phyloP scores from a whole-genome alignment of 2,797 vertebrate genomes.

The Jordanella pulchra region DNA sequence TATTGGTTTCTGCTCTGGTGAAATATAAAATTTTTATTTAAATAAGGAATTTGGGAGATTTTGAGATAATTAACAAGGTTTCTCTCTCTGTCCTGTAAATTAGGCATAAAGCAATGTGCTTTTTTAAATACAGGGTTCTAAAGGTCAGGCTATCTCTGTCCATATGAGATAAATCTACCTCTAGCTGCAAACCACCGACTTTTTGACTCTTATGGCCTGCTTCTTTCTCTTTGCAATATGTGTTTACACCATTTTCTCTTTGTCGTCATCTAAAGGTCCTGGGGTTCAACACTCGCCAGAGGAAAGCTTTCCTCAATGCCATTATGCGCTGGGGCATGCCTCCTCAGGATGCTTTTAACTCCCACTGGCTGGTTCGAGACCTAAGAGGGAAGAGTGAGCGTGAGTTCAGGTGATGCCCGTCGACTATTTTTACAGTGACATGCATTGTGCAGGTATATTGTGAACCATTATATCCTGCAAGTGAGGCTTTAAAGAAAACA shows the following conservation, averaged over 20 bases:
- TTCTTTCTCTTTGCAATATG: neutral
- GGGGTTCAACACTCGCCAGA: constrained; percentile 95
- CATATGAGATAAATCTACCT: neutral
- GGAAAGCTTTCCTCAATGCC: constrained; percentile 96
- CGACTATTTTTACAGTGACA: constrained; percentile 7
- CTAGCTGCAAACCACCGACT: neutral
- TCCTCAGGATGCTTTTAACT: constrained; percentile 98
- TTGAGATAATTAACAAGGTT: neutral
- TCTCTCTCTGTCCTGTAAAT: neutral
- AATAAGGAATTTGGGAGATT: neutral
- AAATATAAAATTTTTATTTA: neutral
- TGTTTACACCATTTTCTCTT: neutral
- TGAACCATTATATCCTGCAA: neutral
- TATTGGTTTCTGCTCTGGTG: neutral
- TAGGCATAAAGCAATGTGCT: neutral
- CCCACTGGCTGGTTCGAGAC: constrained; percentile 97
- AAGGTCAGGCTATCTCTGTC: neutral
- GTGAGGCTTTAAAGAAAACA: neutral
- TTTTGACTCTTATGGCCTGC: neutral
- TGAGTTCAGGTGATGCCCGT: constrained; percentile 88
- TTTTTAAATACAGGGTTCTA: neutral
- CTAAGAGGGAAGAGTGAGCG: constrained; percentile 96
- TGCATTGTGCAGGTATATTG: neutral
- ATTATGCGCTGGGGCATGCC: constrained; percentile 99
- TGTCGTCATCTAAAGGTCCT: constrained; percentile 83